Evolutionary conservation across 2,888 invertebrate species (phyloP).

Genomic region (Galerucella nymphaeae): DNA sequence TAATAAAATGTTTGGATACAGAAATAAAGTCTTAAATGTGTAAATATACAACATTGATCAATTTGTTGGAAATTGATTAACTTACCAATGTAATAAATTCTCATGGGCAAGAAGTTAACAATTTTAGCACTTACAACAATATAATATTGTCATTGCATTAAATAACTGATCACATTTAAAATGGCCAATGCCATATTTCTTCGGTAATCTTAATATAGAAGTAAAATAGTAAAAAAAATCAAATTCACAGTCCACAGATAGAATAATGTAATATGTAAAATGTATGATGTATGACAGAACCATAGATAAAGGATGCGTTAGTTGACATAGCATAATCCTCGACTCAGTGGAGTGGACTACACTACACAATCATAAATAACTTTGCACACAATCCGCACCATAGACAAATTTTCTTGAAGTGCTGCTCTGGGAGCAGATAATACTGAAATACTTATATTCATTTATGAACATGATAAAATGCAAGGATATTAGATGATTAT

Average conservation of each 20-base stretch:
- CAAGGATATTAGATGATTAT: too few relatives aligned
- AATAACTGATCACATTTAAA: background rate
- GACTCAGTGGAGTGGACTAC: too few relatives aligned
- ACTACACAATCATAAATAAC: background rate
- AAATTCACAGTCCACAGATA: background rate
- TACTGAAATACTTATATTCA: too few relatives aligned
- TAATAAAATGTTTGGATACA: background rate
- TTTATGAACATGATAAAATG: too few relatives aligned
- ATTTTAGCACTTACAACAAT: background rate
- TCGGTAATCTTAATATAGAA: background rate
- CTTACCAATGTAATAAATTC: conserved; percentile 2
- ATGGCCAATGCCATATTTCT: background rate
- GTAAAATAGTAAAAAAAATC: background rate
- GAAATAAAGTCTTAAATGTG: background rate
- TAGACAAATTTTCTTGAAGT: too few relatives aligned
- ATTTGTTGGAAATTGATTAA: background rate
- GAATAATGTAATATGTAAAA: background rate
- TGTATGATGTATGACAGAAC: background rate
- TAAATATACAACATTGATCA: conserved; percentile 1
- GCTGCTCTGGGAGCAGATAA: too few relatives aligned
- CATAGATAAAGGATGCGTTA: too few relatives aligned
- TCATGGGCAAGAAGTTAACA: conserved; percentile 1
- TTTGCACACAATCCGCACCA: too few relatives aligned
- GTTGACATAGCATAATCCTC: background rate
- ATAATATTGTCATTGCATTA: background rate